A percentile compares a stretch with the other conserved stretches of the same genome.
These are phyloP conservation scores for Lottia gigantea DNA, from an alignment of 2,888 invertebrate genomes.

Conservation along the genomic window DNA sequence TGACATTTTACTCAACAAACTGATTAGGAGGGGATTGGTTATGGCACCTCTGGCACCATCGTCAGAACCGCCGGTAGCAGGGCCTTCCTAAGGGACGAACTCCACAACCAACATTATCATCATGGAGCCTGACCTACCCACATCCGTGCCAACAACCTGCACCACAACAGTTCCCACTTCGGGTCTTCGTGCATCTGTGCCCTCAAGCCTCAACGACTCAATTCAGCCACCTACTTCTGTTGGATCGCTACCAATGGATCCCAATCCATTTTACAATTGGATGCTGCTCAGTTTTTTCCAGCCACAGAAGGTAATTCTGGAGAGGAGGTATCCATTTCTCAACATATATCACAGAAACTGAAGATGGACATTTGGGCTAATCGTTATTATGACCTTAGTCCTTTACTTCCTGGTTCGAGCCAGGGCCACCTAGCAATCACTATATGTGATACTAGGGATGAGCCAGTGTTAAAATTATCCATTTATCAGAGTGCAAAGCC, in stretches of 20 bases:
- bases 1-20: background rate
- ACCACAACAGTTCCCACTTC: no score
- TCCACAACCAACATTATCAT: no score
- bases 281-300: background rate
- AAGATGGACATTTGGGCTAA: background rate
- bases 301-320: background rate
- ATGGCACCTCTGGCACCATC: background rate
- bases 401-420: background rate
- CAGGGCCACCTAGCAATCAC: background rate
- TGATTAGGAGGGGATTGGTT: background rate
- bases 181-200: no score
- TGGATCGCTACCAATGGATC: no score
- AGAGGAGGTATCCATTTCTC: background rate
- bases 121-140: no score
- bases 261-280: background rate
- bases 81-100: no score
- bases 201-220: no score
- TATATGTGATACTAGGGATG: background rate
- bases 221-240: no score
- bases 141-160: no score
- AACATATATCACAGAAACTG: background rate
- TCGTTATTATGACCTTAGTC: background rate
- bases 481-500: background rate
- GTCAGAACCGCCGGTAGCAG: no score
- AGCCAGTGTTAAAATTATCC: background rate